A percentile compares a stretch with the other conserved stretches of the same genome.
phyloP scores from a whole-genome alignment of 2,113 vertebrate genomes.

The Puma concolor region DNA sequence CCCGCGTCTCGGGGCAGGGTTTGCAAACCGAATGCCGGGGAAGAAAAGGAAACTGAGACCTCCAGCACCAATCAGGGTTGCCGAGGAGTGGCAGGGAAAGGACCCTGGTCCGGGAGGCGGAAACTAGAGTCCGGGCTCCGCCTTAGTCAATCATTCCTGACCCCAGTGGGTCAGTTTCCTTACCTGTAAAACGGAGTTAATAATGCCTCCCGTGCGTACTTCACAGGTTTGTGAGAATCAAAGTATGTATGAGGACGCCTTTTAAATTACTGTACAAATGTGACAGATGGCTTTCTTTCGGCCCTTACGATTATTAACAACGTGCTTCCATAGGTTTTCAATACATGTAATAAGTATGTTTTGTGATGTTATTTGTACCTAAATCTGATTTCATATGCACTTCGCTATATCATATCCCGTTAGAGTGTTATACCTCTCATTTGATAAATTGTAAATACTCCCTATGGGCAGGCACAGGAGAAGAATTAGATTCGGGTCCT shows the following conservation, averaged over 20 bases:
- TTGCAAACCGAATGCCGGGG: fast-evolving
- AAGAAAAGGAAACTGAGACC: background rate
- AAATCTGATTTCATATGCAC: background rate
- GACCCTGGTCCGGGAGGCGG: background rate
- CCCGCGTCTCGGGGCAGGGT: fast-evolving
- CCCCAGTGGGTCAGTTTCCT: background rate
- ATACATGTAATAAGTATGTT: background rate
- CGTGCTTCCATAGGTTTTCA: background rate
- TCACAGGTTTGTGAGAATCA: background rate
- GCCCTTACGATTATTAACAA: background rate
- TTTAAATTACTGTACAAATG: background rate
- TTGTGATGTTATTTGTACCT: conserved; percentile 16
- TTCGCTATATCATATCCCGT: background rate
- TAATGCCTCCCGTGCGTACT: background rate
- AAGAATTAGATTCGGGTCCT: background rate
- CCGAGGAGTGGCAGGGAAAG: background rate
- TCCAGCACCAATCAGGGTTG: background rate
- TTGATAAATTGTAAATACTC: conserved; percentile 10
- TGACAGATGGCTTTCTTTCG: background rate
- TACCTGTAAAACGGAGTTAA: background rate
- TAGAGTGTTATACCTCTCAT: background rate
- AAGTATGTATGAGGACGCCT: conserved; percentile 40
- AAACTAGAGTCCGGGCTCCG: background rate
- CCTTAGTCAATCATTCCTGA: background rate
- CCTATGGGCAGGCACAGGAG: background rate